Base-by-base conservation (phyloP, 2,113 vertebrate genomes). In the Bagarius yarrelli region DNA sequence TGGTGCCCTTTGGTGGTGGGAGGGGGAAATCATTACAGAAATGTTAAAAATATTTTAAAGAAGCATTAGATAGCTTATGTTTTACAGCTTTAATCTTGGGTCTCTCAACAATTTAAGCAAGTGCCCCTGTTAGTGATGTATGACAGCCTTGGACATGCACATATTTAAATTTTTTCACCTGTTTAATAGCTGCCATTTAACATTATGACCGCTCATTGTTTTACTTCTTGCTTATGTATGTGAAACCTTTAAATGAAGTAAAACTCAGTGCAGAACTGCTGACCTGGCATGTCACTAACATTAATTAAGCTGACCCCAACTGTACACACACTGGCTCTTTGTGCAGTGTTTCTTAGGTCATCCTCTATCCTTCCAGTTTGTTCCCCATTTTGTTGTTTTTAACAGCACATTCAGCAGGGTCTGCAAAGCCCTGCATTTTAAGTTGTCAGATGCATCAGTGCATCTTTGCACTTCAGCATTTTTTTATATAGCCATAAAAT, bases 361-460 rank as follows among this genome's bases (percentile, higher is more conserved):
- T 84, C 27, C 30, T 72, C 30, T 21, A 13, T 53, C 16, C 9
- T 50, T n/a, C 2, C 66, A 19, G 44, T 57, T 79, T 76, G 15
- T 75, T 53, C 32, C 61, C 59, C 55, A 55, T 76, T 82, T 56
- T 82, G 61, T 69, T 25, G 0, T 40, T 36, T 23, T 52, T 36
- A 76, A 76, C 76, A 34, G 61, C 63, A 55, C 25, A 32, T 78
- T 80, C 60, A 70, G 75, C 59, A 76, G 67, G 59, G 30, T 67
- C 67, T 83, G 78, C 81, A 72, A 66, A 34, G 66, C 66, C 83
- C 40, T 80, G 81, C 73, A 47, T 47, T 71, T 75, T 80, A 66
- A 77, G 32, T 77, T 47, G 80, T 21, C 60, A 55, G 67, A 55
- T 52, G 47, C 72, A 50, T 52, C 56, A 53, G 21, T 60, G 60